Conservation (phyloP, 1,140 invertebrate species). For the Mya arenaria region DNA sequence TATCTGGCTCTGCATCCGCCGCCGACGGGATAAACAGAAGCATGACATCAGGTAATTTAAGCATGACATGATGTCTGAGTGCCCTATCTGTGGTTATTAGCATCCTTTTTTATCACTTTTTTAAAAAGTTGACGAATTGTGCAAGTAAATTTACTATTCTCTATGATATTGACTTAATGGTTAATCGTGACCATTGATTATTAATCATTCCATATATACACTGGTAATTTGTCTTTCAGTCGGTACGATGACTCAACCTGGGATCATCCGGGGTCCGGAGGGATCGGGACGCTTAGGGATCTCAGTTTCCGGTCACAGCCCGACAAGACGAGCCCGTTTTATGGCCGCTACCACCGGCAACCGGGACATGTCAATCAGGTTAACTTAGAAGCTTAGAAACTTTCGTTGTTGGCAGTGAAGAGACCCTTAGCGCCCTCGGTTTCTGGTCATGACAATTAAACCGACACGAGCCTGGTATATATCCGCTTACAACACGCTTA, state of each 20-base stretch:
- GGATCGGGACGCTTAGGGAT: neutral
- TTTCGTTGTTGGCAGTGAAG: neutral
- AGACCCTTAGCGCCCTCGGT: neutral
- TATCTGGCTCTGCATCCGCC: constrained; percentile 6
- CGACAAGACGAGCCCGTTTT: neutral
- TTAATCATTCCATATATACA: neutral
- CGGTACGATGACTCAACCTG: neutral
- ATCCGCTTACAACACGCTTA: too few relatives aligned
- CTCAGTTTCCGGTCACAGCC: neutral
- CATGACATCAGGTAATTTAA: constrained; percentile 9
- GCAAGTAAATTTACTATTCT: neutral
- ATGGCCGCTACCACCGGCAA: neutral
- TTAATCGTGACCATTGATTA: neutral
- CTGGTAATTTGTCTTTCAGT: neutral
- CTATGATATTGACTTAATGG: neutral
- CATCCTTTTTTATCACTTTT: neutral
- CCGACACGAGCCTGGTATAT: neutral
- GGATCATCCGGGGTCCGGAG: neutral
- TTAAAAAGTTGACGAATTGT: neutral
- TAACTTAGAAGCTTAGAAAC: neutral
- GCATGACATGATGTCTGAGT: neutral
- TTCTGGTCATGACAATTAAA: neutral
- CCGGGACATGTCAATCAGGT: neutral
- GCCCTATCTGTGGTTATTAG: neutral
- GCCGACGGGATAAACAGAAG: neutral